Evolutionary conservation across 2,797 vertebrate genomes (phyloP).

Genomic region (Periophthalmus magnuspinnatus): DNA sequence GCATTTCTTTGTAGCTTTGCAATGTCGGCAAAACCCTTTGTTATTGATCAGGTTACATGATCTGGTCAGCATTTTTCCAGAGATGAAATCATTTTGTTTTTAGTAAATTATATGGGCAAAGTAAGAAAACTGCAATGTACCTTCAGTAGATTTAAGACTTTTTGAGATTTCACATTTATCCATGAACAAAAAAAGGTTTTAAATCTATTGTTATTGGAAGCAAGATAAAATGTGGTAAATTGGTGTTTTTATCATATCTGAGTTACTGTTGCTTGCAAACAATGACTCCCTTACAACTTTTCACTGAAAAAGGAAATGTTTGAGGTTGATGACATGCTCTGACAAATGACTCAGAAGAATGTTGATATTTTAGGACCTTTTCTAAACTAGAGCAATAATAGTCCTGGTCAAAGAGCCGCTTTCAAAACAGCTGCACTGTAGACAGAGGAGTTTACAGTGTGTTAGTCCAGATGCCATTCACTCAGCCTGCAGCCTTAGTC

Average conservation of each 20-base stretch:
- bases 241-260: not conserved
- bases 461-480: conserved; percentile 52
- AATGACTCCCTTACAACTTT: no score
- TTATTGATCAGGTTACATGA: not conserved
- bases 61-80: not conserved
- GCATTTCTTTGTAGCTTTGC: not conserved
- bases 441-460: conserved; percentile 39
- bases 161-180: not conserved
- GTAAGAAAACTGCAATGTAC: not conserved
- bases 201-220: not conserved
- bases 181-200: not conserved
- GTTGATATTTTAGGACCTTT: conserved; percentile 20
- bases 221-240: not conserved
- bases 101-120: not conserved
- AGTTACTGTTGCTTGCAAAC: not conserved
- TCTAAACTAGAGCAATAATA: conserved; percentile 25
- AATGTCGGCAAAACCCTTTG: not conserved
- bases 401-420: conserved; percentile 23
- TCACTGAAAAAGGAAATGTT: conserved; percentile 1
- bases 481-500: conserved; percentile 21
- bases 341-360: conserved; percentile 1
- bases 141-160: not conserved
- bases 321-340: not conserved
- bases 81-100: not conserved
- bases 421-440: conserved; percentile 29